Evolutionary conservation across 2,113 vertebrate species (phyloP).

Genomic region (Podiceps cristatus): DNA sequence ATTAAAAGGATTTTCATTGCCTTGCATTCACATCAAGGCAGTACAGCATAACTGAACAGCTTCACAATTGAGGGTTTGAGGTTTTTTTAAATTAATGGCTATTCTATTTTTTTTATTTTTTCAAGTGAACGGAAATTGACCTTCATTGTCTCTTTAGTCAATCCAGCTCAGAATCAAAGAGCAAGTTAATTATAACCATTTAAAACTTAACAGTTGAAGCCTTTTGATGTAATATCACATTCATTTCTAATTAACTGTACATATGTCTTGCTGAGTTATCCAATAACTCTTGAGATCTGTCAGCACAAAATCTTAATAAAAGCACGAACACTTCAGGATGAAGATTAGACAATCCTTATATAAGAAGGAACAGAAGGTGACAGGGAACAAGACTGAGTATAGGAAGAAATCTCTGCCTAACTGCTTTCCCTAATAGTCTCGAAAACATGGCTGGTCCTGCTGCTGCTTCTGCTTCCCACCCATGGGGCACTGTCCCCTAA

Average conservation of each 20-base stretch:
- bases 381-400: neutral
- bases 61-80: neutral
- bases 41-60: conserved; percentile 19
- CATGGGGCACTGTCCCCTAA: too few species aligned
- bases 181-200: conserved; percentile 74
- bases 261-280: conserved; percentile 64
- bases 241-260: conserved; percentile 74
- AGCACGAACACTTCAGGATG: conserved; percentile 47
- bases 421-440: neutral
- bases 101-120: conserved; percentile 33
- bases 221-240: conserved; percentile 71
- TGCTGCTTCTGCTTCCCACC: neutral
- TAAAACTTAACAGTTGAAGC: conserved; percentile 70
- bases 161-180: conserved; percentile 68
- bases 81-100: conserved; percentile 27
- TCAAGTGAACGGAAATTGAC: conserved; percentile 69
- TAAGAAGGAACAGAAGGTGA: conserved; percentile 44
- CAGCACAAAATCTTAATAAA: conserved; percentile 60
- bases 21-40: conserved; percentile 46
- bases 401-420: neutral
- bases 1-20: conserved; percentile 56
- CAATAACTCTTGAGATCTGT: conserved; percentile 58
- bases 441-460: neutral
- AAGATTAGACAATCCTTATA: conserved; percentile 35
- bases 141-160: conserved; percentile 68